A percentile compares a stretch with the other conserved stretches of the same genome.
phyloP scores from a whole-genome alignment of 23 tunicate species.

The Corella eumyota region DNA sequence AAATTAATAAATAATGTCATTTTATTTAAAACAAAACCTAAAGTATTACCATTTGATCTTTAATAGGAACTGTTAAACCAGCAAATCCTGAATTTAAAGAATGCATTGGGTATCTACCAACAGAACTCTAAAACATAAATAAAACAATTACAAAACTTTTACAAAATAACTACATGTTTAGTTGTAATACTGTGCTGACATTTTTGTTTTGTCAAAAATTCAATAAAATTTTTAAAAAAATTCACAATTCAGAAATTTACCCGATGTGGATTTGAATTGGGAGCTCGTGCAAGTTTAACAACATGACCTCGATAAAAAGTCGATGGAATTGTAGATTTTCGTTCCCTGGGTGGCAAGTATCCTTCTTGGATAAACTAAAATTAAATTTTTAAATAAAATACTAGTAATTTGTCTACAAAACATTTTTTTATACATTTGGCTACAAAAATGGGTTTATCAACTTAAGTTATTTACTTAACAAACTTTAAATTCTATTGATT shows the following conservation, averaged over 20 bases:
- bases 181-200: too few relatives aligned
- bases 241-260: conserved; percentile 5
- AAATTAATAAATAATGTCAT: too few relatives aligned
- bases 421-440: too few relatives aligned
- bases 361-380: conserved; percentile 55
- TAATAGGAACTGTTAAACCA: conserved; percentile 53
- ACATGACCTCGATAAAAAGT: conserved; percentile 83
- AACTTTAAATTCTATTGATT: too few relatives aligned
- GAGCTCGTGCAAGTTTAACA: conserved; percentile 44
- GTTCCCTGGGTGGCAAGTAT: conserved; percentile 41
- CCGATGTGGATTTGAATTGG: conserved; percentile 56
- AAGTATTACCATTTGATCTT: conserved; percentile 69
- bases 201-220: too few relatives aligned
- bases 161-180: not conserved
- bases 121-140: conserved; percentile 25
- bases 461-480: too few relatives aligned
- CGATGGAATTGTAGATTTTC: conserved; percentile 57
- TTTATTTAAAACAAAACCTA: too few relatives aligned
- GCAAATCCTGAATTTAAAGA: conserved; percentile 67
- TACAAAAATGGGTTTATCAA: too few relatives aligned
- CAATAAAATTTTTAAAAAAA: not conserved
- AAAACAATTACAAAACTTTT: not conserved
- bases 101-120: conserved; percentile 81
- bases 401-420: too few relatives aligned
- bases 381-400: too few relatives aligned